phyloP scores from a whole-genome alignment of 2,797 vertebrate genomes.

The Notamacropus eugenii region DNA sequence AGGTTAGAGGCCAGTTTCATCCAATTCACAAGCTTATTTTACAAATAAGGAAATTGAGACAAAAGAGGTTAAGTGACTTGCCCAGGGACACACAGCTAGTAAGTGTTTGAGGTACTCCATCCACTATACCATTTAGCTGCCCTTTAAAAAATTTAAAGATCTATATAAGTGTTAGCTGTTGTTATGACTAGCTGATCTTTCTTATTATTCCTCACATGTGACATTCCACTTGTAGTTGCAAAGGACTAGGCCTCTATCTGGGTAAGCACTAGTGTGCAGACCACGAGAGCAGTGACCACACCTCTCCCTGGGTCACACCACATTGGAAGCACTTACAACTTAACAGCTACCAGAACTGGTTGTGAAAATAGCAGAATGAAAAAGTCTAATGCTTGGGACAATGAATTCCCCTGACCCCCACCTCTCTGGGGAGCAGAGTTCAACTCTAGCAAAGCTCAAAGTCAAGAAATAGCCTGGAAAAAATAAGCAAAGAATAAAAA shows the following conservation, averaged over 20 bases:
- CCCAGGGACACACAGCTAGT: neutral
- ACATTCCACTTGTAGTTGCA: neutral
- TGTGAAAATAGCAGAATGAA: neutral
- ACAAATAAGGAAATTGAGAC: too few species aligned
- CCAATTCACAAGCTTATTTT: too few species aligned
- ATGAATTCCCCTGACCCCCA: neutral
- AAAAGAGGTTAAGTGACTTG: too few species aligned
- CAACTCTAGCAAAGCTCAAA: neutral
- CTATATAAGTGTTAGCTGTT: neutral
- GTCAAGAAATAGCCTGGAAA: too few species aligned
- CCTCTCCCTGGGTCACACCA: neutral
- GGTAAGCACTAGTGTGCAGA: neutral
- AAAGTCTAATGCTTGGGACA: neutral
- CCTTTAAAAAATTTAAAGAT: neutral
- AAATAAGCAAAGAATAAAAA: neutral
- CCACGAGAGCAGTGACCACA: neutral
- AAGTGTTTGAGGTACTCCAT: neutral
- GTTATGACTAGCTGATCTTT: neutral
- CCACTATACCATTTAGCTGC: neutral
- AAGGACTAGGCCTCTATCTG: neutral
- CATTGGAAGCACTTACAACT: neutral
- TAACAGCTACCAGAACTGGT: neutral
- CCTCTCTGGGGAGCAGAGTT: neutral
- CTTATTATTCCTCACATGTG: neutral
- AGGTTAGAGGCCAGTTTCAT: too few species aligned